Evolutionary conservation across 1,140 invertebrate genomes (phyloP).

Genomic region (Macrobrachium nipponense): DNA sequence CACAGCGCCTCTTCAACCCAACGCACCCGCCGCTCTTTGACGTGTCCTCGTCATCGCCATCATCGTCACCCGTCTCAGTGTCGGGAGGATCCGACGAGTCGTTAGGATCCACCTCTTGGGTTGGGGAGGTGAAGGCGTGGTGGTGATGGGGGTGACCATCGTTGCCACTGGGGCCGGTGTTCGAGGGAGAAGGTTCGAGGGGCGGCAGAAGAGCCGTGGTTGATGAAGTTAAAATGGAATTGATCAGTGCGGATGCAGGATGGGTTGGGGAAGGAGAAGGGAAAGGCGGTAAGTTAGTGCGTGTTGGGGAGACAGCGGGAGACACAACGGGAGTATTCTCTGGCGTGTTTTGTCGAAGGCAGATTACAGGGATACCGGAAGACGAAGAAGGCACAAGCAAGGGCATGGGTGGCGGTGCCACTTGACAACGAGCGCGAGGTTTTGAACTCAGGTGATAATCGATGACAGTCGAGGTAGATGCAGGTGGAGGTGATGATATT

Average conservation of each 20-base stretch:
- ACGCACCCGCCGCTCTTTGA: constrained; percentile 3
- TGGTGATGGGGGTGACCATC: constrained; percentile 8
- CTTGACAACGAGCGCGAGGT: neutral
- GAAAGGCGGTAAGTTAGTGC: neutral
- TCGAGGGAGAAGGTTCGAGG: neutral
- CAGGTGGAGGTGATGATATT: no score
- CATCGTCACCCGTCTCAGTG: constrained; percentile 34
- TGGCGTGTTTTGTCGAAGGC: neutral
- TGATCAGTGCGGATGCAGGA: neutral
- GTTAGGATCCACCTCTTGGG: constrained; percentile 18
- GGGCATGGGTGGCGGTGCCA: neutral
- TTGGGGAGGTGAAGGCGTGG: neutral
- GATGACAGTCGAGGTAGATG: neutral
- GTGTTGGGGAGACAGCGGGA: neutral
- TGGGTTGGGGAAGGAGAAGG: neutral
- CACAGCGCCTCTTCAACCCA: neutral
- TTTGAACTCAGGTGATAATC: neutral
- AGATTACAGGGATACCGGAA: neutral
- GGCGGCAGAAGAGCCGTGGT: neutral
- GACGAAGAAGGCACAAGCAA: neutral
- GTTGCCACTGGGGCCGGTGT: no score
- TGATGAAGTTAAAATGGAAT: neutral
- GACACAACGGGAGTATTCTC: neutral
- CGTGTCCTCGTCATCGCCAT: constrained; percentile 24
- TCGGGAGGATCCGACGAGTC: constrained; percentile 47